Evolutionary conservation across 2,113 vertebrate species (phyloP), one percentile per base, ranked within the genome.

Genomic region (Paramormyrops kingsleyae): DNA sequence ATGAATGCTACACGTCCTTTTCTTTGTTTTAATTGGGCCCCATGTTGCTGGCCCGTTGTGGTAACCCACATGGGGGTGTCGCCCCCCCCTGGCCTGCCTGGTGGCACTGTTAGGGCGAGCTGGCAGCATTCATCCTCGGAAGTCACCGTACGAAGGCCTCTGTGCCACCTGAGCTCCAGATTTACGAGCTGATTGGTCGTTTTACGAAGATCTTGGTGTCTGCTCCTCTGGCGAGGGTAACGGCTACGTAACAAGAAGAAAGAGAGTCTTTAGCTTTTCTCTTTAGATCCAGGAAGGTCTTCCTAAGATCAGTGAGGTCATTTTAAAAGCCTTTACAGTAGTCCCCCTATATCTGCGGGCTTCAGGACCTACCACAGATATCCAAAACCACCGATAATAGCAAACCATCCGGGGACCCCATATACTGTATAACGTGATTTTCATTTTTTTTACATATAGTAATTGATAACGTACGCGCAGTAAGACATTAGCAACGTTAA

Each of bases 1-100:
- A 89, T 62, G 77, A 89, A 89, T 47, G 80, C 62, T 83, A 39
- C 80, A 62, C 15, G 24, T 89, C 50, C 80, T 47, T 52, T 44
- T 52, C 89, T 89, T 89, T 84, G 80, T 56, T 89, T 85, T 53
- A 89, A 31, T 83, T 89, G 80, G 52, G 42, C 50, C 89, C 80
- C 89, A 52, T 62, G 39, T 89, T 56, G 53, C 39, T n/a, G 44
- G 31, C n/a, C 35, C 8, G 35, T 66, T 47, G 50, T 44, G 80
- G 39, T 85, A 85, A 85, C 42, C 49, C 88, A 62, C 77, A 84
- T 84, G 39, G 50, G 35, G 39, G 47, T 13, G 35, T 31, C 12
- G 35, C n/a, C 27, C 49, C 27, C 85, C 49, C 49, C 49, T 59
- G 17, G 31, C 52, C 59, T 59, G 87, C 56, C 19, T 66, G 52